These are phyloP conservation scores for Syngnathus rostellatus DNA, from an alignment of 2,797 vertebrate species.

Conservation along the genomic window DNA sequence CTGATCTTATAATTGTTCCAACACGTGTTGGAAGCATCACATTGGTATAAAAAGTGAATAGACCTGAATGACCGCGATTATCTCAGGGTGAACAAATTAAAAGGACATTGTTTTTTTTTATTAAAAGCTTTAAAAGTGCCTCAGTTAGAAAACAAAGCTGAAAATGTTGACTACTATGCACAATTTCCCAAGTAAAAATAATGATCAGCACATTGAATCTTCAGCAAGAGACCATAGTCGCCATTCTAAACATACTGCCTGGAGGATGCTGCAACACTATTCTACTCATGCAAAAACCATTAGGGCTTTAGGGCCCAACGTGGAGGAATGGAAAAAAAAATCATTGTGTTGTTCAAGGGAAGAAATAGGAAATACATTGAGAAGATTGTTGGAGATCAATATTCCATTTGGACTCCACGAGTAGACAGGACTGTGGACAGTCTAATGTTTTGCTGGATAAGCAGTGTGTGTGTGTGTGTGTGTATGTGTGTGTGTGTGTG, in stretches of 20 bases:
- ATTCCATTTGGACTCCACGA: slow-evolving; percentile 59
- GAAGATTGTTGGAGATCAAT: slow-evolving; percentile 61
- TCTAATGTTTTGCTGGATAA: slow-evolving; percentile 61
- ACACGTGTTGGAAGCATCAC: background rate
- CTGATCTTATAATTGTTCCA: background rate
- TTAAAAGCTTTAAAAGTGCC: slow-evolving; percentile 8
- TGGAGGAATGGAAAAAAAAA: slow-evolving; percentile 26
- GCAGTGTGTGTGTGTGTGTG: slow-evolving; percentile 38
- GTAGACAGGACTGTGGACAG: slow-evolving; percentile 50
- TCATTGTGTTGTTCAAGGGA: slow-evolving; percentile 43
- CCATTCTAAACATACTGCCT: slow-evolving; percentile 33
- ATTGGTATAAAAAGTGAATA: background rate
- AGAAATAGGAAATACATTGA: slow-evolving; percentile 57
- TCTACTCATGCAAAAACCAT: slow-evolving; percentile 55
- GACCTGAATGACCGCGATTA: background rate
- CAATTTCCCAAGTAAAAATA: slow-evolving; percentile 20
- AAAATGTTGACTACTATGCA: slow-evolving; percentile 23
- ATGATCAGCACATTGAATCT: slow-evolving; percentile 21
- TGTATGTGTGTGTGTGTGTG: slow-evolving; percentile 6
- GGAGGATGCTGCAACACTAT: slow-evolving; percentile 22
- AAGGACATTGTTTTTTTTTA: slow-evolving; percentile 5
- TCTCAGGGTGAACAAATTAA: slow-evolving; percentile 3
- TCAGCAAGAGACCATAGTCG: slow-evolving; percentile 22
- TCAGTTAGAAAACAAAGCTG: slow-evolving; percentile 14
- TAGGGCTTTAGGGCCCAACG: slow-evolving; percentile 43